These are phyloP conservation scores for Lasiommata megera DNA, from an alignment of 2,888 invertebrate genomes.

Conservation along the genomic window DNA sequence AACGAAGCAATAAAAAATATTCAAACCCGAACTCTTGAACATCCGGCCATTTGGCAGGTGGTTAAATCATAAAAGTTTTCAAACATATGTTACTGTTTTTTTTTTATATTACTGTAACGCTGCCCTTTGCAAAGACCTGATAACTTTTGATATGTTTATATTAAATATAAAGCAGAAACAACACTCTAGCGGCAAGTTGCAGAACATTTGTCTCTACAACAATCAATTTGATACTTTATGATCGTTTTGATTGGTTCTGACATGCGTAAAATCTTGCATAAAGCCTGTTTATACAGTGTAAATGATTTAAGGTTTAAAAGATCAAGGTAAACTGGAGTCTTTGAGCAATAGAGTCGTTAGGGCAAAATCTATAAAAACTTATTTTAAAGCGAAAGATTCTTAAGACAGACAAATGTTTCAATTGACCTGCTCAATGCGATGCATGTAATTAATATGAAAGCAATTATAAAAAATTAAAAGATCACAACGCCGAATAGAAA, in stretches of 20 bases:
- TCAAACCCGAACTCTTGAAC: too few relatives aligned
- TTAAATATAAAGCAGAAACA: not conserved
- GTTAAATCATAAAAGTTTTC: too few relatives aligned
- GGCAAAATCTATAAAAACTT: conserved; percentile 16
- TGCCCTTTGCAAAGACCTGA: too few relatives aligned
- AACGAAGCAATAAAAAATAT: too few relatives aligned
- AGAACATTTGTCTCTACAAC: conserved; percentile 4
- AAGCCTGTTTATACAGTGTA: conserved; percentile 28
- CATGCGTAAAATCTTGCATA: conserved; percentile 29
- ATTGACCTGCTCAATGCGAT: too few relatives aligned
- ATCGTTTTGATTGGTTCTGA: conserved; percentile 27
- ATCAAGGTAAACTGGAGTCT: conserved; percentile 33
- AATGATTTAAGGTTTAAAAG: conserved; percentile 32
- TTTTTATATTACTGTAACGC: too few relatives aligned
- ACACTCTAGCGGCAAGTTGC: not conserved
- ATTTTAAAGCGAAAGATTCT: not conserved
- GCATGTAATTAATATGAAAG: too few relatives aligned
- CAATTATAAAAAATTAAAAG: too few relatives aligned
- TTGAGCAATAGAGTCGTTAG: conserved; percentile 30
- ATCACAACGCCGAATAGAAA: too few relatives aligned
- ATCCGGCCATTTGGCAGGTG: too few relatives aligned
- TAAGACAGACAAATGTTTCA: not conserved
- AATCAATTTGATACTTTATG: conserved; percentile 22
- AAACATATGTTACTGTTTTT: too few relatives aligned
- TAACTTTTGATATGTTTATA: not conserved